Evolutionary conservation across 1,140 invertebrate species (phyloP), one percentile per base, ranked within the genome.

Genomic region (Aphelenchoides fujianensis): DNA sequence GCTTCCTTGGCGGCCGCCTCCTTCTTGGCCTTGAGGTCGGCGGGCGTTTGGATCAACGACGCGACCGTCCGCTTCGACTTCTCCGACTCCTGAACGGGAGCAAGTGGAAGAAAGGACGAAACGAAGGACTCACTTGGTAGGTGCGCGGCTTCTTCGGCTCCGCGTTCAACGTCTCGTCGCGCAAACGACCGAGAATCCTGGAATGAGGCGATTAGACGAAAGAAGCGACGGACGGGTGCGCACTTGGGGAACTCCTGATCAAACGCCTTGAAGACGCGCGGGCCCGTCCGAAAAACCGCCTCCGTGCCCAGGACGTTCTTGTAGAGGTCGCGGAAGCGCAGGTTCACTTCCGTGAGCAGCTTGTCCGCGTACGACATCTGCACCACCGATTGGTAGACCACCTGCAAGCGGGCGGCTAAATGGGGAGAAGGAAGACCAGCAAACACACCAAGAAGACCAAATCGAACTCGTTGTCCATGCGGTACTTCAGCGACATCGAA

Each of bases 1-100:
- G n/a, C n/a, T n/a, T n/a, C n/a, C 76, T 87, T 88, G 12, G 64
- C 68, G 3, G 63, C 67, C 52, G 74, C 54, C 28, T 72, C 89
- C 82, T 74, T 89, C 88, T 34, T 87, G 86, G 23, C 87, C 9
- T 70, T 67, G 12, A 36, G 61, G 19, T 76, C 88, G 83, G 91
- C 92, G 73, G 89, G 88, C 81, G 78, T 83, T 77, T 95, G 92
- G 79, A 98, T 95, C 94, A 99, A 95, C 74, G 96, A 98, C 71
- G 92, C 91, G 59, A 99, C 92, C 77, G 95, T 98, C 88, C 98
- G 98, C 86, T 97, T 94, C 0, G 96, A 98, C 87, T 99, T 99
- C 3, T 88, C 86, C 77, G 94, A 97, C 85, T 98, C 92, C n/a
- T n/a, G n/a, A n/a, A n/a, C n/a, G n/a, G n/a, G n/a, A n/a, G n/a